Evolutionary conservation across 2,888 invertebrate genomes (phyloP), one percentile per base, ranked within the genome.

Genomic region (Polydrusus pterygomalis): DNA sequence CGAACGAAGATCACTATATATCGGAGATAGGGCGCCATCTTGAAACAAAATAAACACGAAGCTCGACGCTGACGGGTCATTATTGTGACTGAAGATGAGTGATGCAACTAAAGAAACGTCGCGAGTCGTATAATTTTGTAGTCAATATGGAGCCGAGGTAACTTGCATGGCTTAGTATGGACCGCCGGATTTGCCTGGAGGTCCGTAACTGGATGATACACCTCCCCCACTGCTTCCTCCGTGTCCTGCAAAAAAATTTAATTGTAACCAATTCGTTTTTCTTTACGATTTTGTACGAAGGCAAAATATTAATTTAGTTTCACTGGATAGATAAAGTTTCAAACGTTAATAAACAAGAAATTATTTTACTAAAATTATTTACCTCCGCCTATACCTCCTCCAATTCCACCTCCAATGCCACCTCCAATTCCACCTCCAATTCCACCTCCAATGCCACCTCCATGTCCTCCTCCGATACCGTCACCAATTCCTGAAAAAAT

Each of bases 181-280:
- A 11, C 58, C 89, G 77, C 58, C 89, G 77, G 88, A 85, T 82
- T 88, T 88, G 80, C 87, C 87, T 67, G 89, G 88, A 71, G 88
- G 85, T 56, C 88, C 88, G 84, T 88, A 88, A 79, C 87, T 88
- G 80, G 83, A 75, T 74, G 87, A 87, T 70, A 88, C 81, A 15
- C 85, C 84, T 43, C 85, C 85, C 62, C 86, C 85, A 68, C 80
- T 65, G 64, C 85, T 84, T 47, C 82, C 81, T n/a, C 82, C 81
- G 51, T 80, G 79, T 58, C 81, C 80, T 70, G 38, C 34, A 56
- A 58, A n/a, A 17, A 38, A 3, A 25, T 40, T 43, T 34, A 3
- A 6, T 10, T 62, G 5, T 62, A 38, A n/a, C n/a, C n/a, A n/a
- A n/a, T n/a, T n/a, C n/a, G n/a, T n/a, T n/a, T n/a, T n/a, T n/a